These are phyloP conservation scores for Caenorhabditis sp. DNA, from an alignment of 2,888 invertebrate species.

Conservation along the genomic window DNA sequence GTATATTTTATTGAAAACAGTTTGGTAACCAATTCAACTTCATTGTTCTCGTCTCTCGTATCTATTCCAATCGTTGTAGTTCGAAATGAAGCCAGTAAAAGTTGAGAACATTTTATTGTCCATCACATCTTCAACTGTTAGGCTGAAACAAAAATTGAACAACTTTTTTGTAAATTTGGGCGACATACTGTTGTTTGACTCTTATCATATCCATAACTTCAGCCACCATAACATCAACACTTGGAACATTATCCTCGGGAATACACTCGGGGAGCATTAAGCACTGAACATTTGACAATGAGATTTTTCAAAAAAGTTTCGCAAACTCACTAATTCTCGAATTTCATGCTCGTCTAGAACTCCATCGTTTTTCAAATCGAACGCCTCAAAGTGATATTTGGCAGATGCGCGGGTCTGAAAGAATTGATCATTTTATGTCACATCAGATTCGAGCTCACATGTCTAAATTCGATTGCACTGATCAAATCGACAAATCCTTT, in stretches of 20 bases:
- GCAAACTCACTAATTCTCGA: not conserved
- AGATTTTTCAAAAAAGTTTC: not conserved
- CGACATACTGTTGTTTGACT: not conserved
- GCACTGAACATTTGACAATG: conserved; percentile 4
- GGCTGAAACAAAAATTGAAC: too few species aligned
- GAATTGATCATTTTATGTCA: not conserved
- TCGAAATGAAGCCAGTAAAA: conserved; percentile 7
- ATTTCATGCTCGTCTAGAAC: conserved; percentile 32
- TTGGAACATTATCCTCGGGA: not conserved
- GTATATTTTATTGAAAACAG: not conserved
- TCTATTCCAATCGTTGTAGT: conserved; percentile 4
- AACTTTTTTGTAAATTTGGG: not conserved
- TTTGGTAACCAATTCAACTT: not conserved
- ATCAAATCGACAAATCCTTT: conserved; percentile 35
- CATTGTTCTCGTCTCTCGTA: conserved; percentile 1
- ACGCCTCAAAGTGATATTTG: conserved; percentile 32
- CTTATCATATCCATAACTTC: not conserved
- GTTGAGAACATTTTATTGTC: not conserved
- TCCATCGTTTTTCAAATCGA: conserved; percentile 34
- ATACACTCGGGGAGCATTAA: conserved; percentile 1
- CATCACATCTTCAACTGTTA: not conserved
- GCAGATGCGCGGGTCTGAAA: conserved; percentile 29
- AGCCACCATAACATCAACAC: not conserved
- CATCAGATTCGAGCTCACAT: conserved; percentile 12
- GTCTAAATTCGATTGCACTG: conserved; percentile 24